A percentile compares a stretch with the other conserved stretches of the same genome.
These are phyloP conservation scores for Musca vetustissima DNA, from an alignment of 1,140 invertebrate genomes.

Conservation along the genomic window DNA sequence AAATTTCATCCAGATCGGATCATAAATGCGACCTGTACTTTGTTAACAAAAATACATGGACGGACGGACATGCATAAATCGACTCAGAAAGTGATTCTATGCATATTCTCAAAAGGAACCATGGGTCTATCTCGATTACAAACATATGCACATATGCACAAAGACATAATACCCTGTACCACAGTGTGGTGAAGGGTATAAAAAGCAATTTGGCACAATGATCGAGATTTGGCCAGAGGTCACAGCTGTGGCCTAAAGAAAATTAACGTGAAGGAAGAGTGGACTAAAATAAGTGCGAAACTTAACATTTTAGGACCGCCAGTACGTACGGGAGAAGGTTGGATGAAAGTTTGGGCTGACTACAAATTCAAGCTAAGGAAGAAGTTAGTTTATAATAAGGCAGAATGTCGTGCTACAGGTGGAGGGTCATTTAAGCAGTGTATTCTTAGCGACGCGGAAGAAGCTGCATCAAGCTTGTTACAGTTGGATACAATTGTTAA, in stretches of 20 bases:
- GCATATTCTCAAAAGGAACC: no score
- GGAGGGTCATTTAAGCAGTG: not conserved
- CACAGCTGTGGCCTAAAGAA: not conserved
- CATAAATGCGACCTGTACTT: no score
- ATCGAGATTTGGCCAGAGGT: not conserved
- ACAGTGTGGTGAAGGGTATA: no score
- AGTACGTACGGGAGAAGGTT: not conserved
- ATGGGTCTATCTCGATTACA: no score
- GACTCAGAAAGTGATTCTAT: no score
- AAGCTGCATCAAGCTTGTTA: not conserved
- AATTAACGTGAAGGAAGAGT: not conserved
- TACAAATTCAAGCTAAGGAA: not conserved
- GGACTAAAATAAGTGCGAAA: not conserved
- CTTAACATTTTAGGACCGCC: not conserved
- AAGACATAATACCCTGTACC: no score
- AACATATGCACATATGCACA: no score
- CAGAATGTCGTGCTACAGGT: not conserved
- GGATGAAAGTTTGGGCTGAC: constrained; percentile 5
- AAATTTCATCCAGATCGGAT: no score
- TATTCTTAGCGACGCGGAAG: not conserved
- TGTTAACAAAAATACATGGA: no score
- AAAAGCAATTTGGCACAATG: no score
- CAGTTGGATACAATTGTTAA: no score
- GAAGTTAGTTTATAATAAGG: not conserved
- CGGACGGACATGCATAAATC: no score